Evolutionary conservation across 2,888 invertebrate genomes (phyloP).

Genomic region (Ditylenchus weischeri): DNA sequence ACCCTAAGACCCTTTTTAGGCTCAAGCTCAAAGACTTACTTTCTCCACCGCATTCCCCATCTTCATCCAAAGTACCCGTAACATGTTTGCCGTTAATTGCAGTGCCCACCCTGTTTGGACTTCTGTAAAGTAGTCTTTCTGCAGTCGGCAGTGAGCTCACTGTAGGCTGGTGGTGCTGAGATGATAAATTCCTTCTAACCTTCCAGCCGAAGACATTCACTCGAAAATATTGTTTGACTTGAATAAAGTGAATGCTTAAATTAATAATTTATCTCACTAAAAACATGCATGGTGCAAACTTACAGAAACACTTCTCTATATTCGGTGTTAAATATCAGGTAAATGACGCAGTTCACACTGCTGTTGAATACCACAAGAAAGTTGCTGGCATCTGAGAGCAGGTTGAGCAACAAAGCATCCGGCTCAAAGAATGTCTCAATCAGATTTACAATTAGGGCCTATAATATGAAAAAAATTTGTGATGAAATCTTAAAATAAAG

Average conservation of each 20-base stretch:
- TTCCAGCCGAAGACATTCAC: neutral
- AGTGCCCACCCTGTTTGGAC: constrained; percentile 7
- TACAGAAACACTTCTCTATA: constrained; percentile 52
- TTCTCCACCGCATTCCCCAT: neutral
- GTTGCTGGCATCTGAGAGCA: constrained; percentile 57
- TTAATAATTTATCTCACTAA: neutral
- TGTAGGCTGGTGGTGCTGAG: too few species aligned
- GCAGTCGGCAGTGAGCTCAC: neutral
- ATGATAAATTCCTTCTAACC: too few species aligned
- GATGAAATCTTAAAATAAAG: too few species aligned
- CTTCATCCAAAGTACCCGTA: neutral
- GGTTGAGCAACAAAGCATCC: constrained; percentile 52
- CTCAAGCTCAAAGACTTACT: neutral
- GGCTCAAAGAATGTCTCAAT: constrained; percentile 58
- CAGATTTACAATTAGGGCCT: constrained; percentile 56
- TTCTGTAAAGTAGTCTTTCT: constrained; percentile 1
- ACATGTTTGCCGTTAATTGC: neutral
- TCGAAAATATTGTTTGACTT: neutral
- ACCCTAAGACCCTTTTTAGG: neutral
- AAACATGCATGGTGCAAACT: constrained; percentile 9
- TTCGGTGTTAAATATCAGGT: constrained; percentile 54
- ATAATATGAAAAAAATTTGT: neutral
- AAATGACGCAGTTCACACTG: constrained; percentile 58
- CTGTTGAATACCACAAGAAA: constrained; percentile 58
- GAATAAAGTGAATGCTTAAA: constrained; percentile 16